These are phyloP conservation scores for Tiphia femorata DNA, from an alignment of 2,888 invertebrate genomes.

Conservation along the genomic window DNA sequence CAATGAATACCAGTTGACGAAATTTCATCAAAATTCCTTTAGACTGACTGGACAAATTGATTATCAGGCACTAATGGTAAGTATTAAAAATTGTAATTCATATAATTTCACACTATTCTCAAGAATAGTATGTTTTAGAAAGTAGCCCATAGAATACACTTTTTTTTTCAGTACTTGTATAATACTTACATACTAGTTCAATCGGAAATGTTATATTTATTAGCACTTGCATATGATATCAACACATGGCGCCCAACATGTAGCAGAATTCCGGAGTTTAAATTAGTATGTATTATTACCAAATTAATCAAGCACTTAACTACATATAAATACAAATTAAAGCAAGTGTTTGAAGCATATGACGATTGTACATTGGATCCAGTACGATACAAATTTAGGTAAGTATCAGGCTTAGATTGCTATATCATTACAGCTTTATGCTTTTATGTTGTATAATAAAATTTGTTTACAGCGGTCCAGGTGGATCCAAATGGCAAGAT, in stretches of 20 bases:
- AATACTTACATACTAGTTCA: constrained; percentile 60
- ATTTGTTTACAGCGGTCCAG: constrained; percentile 39
- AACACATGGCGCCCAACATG: constrained; percentile 28
- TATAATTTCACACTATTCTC: constrained; percentile 2
- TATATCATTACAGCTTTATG: not conserved
- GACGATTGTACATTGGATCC: constrained; percentile 41
- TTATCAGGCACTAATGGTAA: constrained; percentile 53
- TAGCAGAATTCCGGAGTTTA: constrained; percentile 36
- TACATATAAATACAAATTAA: constrained; percentile 39
- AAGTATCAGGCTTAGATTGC: constrained; percentile 7
- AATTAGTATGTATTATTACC: constrained; percentile 40
- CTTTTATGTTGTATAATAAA: no score
- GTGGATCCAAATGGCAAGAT: constrained; percentile 57
- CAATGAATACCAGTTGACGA: constrained; percentile 35
- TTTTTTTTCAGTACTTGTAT: constrained; percentile 53
- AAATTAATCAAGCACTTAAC: constrained; percentile 37
- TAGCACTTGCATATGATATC: constrained; percentile 52
- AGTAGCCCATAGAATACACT: no score
- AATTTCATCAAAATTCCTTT: constrained; percentile 45
- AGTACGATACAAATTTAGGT: constrained; percentile 25
- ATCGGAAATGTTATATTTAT: constrained; percentile 58
- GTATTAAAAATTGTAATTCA: constrained; percentile 16
- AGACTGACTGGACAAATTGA: constrained; percentile 51
- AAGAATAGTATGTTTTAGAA: no score
- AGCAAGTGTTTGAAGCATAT: constrained; percentile 44